Base-by-base conservation (phyloP, 1,140 invertebrate species). In the Drosophila bocki region DNA sequence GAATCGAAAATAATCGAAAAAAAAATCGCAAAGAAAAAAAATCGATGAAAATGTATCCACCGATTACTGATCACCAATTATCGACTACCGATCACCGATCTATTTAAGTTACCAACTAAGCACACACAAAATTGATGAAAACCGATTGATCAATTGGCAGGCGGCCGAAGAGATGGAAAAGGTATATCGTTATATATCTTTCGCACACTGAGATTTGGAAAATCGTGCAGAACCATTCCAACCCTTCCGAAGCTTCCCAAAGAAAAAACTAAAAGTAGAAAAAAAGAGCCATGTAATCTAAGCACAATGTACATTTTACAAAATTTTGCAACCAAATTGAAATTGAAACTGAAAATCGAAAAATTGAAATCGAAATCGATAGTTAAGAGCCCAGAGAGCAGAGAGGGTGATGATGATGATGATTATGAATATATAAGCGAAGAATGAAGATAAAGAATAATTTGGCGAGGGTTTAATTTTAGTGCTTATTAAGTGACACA, bases 401-500 rank as follows among this genome's bases (percentile, higher is more conserved):
- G 65, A 60, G 65, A 68, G 48, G 50, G 70, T 79, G 39, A 79
- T 76, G 41, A 72, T 22, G 22, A 22, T 32, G 42, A 64, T 29
- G 26, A 53, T 35, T 33, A 54, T 48, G 47, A 48, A 48, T 54
- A 39, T 54, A 39, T 54, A 37, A 37, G 53, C 26, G 53, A 54
- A 54, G 51, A 37, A 54, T 15, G 50, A 51, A 29, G 29, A 51
- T 19, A 48, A 61, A n/a, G 22, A 42, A 8, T 44, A 71, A 39
- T 86, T 86, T 86, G 82, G 82, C 71, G 65, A 77, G 76, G 82
- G 74, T 82, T 75, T 63, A 70, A 67, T 86, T 75, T 69, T 86
- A 86, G 78, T 68, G 68, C 74, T 78, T 82, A 65, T 86, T 85
- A 85, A 85, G 82, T 78, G 78, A 81, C 68, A 85, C 82, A 61